These are phyloP conservation scores for Tetramorium alpestre DNA, from an alignment of 1,140 invertebrate species.

Conservation along the genomic window DNA sequence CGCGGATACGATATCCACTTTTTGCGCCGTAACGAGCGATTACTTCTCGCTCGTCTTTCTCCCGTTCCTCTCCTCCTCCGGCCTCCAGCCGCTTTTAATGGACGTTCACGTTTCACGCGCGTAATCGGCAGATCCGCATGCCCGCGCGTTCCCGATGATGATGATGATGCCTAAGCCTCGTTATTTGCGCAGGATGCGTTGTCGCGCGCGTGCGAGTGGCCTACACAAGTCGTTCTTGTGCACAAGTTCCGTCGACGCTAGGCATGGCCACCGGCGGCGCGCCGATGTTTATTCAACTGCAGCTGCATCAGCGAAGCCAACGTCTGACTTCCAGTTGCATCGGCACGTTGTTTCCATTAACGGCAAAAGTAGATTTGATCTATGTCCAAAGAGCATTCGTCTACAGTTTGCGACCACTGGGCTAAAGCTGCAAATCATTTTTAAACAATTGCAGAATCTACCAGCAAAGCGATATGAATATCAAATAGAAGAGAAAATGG, in stretches of 20 bases:
- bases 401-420: not conserved
- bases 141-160: slow-evolving; percentile 7
- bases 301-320: slow-evolving; percentile 61
- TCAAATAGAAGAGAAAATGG: not conserved
- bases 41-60: slow-evolving; percentile 16
- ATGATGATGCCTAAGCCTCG: slow-evolving; percentile 36
- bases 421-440: not conserved
- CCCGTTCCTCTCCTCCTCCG: not conserved
- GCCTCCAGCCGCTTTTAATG: slow-evolving; percentile 36
- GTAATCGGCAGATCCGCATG: slow-evolving; percentile 55
- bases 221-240: not conserved
- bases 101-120: slow-evolving; percentile 20
- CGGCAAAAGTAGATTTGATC: not conserved
- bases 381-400: not conserved
- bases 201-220: slow-evolving; percentile 10
- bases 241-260: slow-evolving; percentile 28
- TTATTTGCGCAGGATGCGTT: slow-evolving; percentile 42
- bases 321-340: slow-evolving; percentile 52
- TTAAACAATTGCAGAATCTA: not conserved
- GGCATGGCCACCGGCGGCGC: slow-evolving; percentile 48
- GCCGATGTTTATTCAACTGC: slow-evolving; percentile 73
- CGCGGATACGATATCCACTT: slow-evolving; percentile 17
- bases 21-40: slow-evolving; percentile 22
- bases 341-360: slow-evolving; percentile 8
- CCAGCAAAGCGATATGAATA: not conserved